Evolutionary conservation across 2,113 vertebrate genomes (phyloP).

Genomic region (Dipodomys merriami): DNA sequence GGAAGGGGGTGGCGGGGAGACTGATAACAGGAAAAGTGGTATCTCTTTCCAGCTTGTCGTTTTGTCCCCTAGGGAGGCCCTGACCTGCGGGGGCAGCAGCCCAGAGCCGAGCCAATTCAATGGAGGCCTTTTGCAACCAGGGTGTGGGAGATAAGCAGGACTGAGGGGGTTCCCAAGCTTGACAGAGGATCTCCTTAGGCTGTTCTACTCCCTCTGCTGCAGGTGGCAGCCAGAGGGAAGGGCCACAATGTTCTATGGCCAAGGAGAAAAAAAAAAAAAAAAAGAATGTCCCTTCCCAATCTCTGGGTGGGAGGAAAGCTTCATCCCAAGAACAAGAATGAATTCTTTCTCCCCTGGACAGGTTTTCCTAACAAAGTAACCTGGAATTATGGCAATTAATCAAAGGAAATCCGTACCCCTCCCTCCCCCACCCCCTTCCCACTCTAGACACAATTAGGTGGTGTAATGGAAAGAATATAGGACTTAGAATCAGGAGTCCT

Average conservation of each 20-base stretch:
- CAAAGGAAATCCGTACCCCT: constrained; percentile 78
- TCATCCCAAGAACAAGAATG: constrained; percentile 28
- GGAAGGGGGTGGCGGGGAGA: background rate
- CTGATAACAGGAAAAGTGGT: constrained; percentile 52
- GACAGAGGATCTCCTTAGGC: constrained; percentile 15
- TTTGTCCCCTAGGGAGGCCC: constrained; percentile 71
- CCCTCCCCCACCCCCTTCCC: constrained; percentile 54
- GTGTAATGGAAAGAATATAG: constrained; percentile 80
- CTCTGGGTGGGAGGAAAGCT: constrained; percentile 33
- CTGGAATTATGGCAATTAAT: constrained; percentile 75
- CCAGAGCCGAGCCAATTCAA: constrained; percentile 74
- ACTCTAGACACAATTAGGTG: constrained; percentile 78
- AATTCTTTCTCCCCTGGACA: constrained; percentile 58
- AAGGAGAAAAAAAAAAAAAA: background rate
- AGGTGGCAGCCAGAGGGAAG: constrained; percentile 61
- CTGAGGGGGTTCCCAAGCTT: constrained; percentile 50
- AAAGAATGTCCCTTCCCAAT: background rate
- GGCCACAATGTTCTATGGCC: background rate
- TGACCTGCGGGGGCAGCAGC: constrained; percentile 82
- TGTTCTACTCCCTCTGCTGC: constrained; percentile 33
- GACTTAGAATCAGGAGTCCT: constrained; percentile 51
- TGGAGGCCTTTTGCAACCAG: constrained; percentile 77
- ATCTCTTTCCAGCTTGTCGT: constrained; percentile 68
- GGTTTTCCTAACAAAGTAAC: constrained; percentile 79
- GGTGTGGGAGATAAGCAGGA: constrained; percentile 77